Conservation (phyloP, 2,113 vertebrate species). For the Ptyas mucosa region DNA sequence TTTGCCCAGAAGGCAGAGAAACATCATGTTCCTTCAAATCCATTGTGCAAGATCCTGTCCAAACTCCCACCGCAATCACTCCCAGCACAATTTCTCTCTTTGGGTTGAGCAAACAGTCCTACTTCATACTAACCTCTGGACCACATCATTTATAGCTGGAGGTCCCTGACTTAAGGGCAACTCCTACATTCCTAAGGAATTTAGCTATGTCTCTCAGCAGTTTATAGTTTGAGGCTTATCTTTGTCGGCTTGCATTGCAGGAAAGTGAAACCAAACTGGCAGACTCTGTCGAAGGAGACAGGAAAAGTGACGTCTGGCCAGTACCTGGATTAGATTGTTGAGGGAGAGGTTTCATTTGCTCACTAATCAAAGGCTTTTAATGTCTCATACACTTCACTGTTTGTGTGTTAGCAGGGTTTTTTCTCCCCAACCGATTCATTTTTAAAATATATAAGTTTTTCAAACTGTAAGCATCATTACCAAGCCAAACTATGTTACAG, state of each 20-base stretch:
- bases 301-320: not conserved
- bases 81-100: not conserved
- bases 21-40: not conserved
- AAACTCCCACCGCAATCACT: not conserved
- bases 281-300: not conserved
- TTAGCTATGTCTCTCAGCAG: not conserved
- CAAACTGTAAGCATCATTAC: not conserved
- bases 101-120: not conserved
- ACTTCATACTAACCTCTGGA: too few species aligned
- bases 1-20: too few species aligned
- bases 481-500: not conserved
- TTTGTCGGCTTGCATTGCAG: not conserved
- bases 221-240: not conserved
- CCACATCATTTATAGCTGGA: not conserved
- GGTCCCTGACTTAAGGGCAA: not conserved
- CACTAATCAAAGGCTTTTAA: not conserved
- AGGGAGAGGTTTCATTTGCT: not conserved
- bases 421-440: not conserved
- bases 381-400: not conserved
- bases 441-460: not conserved
- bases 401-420: not conserved
- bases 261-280: slow-evolving; percentile 4
- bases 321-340: not conserved
- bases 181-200: not conserved
- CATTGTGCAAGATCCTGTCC: not conserved